Conservation (phyloP, 2,113 vertebrate species). For the Tinamus guttatus region DNA sequence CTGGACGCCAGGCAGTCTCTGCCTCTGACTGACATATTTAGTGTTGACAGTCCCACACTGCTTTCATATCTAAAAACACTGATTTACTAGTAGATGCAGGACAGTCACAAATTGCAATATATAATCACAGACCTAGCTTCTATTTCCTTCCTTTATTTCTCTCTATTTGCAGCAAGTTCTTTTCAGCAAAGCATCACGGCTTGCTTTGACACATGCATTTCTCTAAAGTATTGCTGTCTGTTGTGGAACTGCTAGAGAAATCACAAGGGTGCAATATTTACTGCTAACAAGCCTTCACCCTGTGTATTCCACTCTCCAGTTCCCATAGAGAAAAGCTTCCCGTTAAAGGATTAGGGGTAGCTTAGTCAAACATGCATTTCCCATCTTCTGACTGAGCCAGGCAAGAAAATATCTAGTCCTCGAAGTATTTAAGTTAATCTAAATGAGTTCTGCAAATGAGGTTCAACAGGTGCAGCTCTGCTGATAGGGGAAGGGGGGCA, state of each 20-base stretch:
- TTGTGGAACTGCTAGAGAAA: neutral
- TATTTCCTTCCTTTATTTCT: neutral
- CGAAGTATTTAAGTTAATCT: neutral
- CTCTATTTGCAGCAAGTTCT: neutral
- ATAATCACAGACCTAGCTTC: neutral
- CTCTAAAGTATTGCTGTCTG: neutral
- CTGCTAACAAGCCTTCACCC: constrained; percentile 21
- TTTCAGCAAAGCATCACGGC: neutral
- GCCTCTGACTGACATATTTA: constrained; percentile 71
- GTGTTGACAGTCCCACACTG: constrained; percentile 54
- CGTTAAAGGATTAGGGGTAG: neutral
- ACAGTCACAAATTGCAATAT: neutral
- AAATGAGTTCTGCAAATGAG: neutral
- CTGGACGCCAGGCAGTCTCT: constrained; percentile 48
- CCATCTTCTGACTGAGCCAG: neutral
- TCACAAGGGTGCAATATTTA: constrained; percentile 7
- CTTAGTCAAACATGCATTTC: constrained; percentile 14
- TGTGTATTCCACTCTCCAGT: neutral
- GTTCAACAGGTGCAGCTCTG: neutral
- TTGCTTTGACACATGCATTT: neutral
- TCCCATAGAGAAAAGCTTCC: constrained; percentile 1
- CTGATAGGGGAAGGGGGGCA: neutral
- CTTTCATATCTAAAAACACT: constrained; percentile 10
- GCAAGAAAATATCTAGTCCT: neutral
- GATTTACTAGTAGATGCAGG: constrained; percentile 11